Percentiles rank a stretch among this genome's conserved stretches.
phyloP scores from a whole-genome alignment of 2,797 vertebrate species.

The Triplophysa yarkandensis region DNA sequence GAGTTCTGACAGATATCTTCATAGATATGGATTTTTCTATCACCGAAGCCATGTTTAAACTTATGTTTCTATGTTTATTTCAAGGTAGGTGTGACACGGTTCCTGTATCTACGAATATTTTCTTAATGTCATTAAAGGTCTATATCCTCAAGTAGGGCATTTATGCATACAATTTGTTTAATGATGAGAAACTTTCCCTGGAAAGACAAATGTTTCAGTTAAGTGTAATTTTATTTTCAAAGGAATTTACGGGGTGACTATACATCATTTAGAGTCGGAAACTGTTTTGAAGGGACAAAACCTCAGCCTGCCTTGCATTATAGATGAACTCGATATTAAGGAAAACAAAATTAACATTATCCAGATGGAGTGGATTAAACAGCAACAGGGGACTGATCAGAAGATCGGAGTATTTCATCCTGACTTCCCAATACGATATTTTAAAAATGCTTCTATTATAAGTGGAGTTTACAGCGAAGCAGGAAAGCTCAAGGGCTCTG shows the following conservation, averaged over 20 bases:
- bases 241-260: conserved; percentile 4
- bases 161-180: background rate
- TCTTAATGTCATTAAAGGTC: background rate
- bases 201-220: too few relatives aligned
- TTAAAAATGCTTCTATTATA: conserved; percentile 42
- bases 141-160: background rate
- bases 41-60: conserved; percentile 44
- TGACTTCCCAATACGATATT: fast-evolving
- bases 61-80: conserved; percentile 59
- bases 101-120: background rate
- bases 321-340: fast-evolving
- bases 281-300: conserved; percentile 59
- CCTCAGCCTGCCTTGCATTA: conserved; percentile 57
- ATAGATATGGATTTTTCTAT: conserved; percentile 61
- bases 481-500: background rate
- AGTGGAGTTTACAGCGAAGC: background rate
- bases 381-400: background rate
- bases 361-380: conserved; percentile 64
- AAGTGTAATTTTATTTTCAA: background rate
- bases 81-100: conserved; percentile 68
- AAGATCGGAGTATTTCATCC: conserved; percentile 58
- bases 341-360: background rate
- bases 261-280: background rate
- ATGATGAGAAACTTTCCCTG: too few relatives aligned
- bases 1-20: conserved; percentile 8